phyloP scores from a whole-genome alignment of 2,888 invertebrate genomes.

The Dryocosmus kuriphilus region DNA sequence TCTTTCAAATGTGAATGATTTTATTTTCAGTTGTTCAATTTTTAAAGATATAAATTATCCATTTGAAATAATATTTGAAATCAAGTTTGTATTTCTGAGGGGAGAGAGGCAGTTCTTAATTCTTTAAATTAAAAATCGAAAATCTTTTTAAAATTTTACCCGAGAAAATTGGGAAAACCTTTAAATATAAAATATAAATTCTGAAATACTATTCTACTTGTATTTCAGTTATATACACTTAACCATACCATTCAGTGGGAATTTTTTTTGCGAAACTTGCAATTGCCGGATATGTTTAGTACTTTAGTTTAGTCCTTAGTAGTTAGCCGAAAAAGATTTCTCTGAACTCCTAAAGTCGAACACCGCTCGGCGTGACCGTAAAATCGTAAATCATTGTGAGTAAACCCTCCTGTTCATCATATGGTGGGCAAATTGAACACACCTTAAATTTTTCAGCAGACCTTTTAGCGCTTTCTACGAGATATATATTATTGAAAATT shows the following conservation, averaged over 20 bases:
- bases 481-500: not conserved
- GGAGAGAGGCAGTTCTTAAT: no score
- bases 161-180: not conserved
- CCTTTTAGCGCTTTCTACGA: not conserved
- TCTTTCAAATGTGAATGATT: no score
- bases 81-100: no score
- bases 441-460: not conserved
- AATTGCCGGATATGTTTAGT: slow-evolving; percentile 6
- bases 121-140: no score
- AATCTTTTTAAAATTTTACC: no score
- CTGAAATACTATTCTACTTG: not conserved
- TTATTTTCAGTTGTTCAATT: no score
- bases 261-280: not conserved
- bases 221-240: not conserved
- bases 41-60: no score
- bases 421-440: slow-evolving; percentile 11
- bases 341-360: not conserved
- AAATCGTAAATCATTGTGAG: not conserved
- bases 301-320: not conserved
- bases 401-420: slow-evolving; percentile 9
- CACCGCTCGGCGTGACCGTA: not conserved
- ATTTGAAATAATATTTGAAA: no score
- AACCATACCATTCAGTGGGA: not conserved
- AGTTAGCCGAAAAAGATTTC: not conserved
- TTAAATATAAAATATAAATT: not conserved